Evolutionary conservation across 2,888 invertebrate species (phyloP), one percentile per base, ranked within the genome.

Genomic region (Anoplius nigerrimus): DNA sequence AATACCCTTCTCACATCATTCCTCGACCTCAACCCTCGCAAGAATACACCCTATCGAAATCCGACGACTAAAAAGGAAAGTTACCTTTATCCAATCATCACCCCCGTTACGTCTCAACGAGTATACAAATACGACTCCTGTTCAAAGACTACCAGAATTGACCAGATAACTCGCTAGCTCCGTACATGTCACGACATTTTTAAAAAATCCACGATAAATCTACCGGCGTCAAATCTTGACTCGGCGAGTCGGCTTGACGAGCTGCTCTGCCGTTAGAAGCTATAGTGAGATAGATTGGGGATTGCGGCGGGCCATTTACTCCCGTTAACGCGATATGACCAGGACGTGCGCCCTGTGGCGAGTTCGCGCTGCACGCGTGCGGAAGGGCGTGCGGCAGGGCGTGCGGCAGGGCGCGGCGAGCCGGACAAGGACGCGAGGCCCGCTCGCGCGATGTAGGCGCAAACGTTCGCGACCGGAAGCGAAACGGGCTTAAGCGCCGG

Each of bases 251-350:
- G 20, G 22, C n/a, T n/a, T 48, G 27, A 16, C 46, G 21, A 27
- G 18, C 18, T 24, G 51, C 16, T 34, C 6, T 15, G 42, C 46
- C 45, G 59, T 60, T 16, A 27, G 27, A 45, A 58, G 54, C 62
- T 66, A 66, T 75, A 71, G 71, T 46, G 66, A 66, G 74, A 76
- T 74, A 74, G 71, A 74, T 76, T 66, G 71, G 61, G 66, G 71
- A 74, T 71, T 59, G 45, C 61, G 62, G 69, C 70, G 65, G 60
- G 55, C 66, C 71, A 69, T 77, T 77, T 69, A 62, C 62, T 18
- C 45, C 68, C 59, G 76, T 71, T 75, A 80, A 79, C 66, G 69
- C 70, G 72, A 74, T 71, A 66, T 63, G 68, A 62, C 61, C 65
- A 59, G 63, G 66, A 45, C 68, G 62, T 58, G 57, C 52, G 46